These are phyloP conservation scores for Rhineura floridana DNA, from an alignment of 2,113 vertebrate genomes.

Conservation along the genomic window DNA sequence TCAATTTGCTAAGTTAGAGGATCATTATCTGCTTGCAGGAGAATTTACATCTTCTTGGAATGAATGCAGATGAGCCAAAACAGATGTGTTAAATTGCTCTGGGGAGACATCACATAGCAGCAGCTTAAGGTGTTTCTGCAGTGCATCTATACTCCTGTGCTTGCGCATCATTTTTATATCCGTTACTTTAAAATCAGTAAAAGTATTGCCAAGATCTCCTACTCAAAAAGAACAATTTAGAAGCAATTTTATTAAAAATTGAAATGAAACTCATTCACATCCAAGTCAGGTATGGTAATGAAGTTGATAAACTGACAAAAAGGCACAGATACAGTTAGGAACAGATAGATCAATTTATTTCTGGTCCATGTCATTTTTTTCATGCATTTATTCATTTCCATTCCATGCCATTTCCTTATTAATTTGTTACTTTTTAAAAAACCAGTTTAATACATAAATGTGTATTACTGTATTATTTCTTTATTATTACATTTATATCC, in stretches of 20 bases:
- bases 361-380: too few species aligned
- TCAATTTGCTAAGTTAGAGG: conserved; percentile 17
- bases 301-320: background rate
- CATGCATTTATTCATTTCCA: too few species aligned
- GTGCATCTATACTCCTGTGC: background rate
- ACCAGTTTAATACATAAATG: too few species aligned
- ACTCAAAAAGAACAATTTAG: background rate
- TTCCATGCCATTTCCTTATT: too few species aligned
- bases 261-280: background rate
- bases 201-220: background rate
- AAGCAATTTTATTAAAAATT: background rate
- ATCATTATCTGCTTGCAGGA: background rate
- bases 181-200: background rate
- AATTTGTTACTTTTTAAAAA: too few species aligned
- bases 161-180: background rate
- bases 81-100: background rate
- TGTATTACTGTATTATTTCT: too few species aligned
- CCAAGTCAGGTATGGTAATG: background rate
- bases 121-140: background rate
- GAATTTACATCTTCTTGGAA: background rate
- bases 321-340: too few species aligned
- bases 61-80: background rate
- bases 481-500: too few species aligned
- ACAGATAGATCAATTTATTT: too few species aligned
- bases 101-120: background rate